phyloP scores from a whole-genome alignment of 2,888 invertebrate genomes.

The Mantis religiosa region DNA sequence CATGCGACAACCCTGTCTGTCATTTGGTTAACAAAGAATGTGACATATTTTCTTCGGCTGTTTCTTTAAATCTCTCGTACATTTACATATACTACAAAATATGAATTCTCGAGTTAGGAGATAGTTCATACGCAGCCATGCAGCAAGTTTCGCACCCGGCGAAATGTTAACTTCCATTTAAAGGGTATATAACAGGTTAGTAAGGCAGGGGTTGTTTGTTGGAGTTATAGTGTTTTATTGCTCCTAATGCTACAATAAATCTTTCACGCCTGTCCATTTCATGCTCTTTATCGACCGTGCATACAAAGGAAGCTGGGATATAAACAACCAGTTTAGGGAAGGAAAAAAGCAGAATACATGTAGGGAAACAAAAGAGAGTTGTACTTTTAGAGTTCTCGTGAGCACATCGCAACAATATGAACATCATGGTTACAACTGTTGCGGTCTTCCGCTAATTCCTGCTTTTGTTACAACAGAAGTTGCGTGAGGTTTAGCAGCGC shows the following conservation, averaged over 20 bases:
- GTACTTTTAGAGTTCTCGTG: background rate
- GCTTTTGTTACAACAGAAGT: background rate
- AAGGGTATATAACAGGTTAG: background rate
- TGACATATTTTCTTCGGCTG: too few relatives aligned
- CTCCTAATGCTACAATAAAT: background rate
- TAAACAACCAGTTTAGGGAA: background rate
- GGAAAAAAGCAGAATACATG: background rate
- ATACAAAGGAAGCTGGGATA: background rate
- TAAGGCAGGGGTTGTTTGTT: background rate
- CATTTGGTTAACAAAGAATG: too few relatives aligned
- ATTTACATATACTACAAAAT: too few relatives aligned
- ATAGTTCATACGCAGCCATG: background rate
- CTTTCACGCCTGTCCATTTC: background rate
- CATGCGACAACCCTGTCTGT: fast-evolving
- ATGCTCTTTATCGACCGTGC: background rate
- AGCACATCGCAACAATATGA: background rate
- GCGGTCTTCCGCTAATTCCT: background rate
- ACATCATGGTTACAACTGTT: background rate
- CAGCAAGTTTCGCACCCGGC: background rate
- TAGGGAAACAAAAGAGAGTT: background rate
- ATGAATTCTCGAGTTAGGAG: too few relatives aligned
- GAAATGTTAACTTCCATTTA: background rate
- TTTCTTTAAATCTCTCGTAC: too few relatives aligned
- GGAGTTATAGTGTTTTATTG: background rate
- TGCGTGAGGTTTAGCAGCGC: background rate